phyloP scores from a whole-genome alignment of 1,140 invertebrate species.

The Leptopilina boulardi region DNA sequence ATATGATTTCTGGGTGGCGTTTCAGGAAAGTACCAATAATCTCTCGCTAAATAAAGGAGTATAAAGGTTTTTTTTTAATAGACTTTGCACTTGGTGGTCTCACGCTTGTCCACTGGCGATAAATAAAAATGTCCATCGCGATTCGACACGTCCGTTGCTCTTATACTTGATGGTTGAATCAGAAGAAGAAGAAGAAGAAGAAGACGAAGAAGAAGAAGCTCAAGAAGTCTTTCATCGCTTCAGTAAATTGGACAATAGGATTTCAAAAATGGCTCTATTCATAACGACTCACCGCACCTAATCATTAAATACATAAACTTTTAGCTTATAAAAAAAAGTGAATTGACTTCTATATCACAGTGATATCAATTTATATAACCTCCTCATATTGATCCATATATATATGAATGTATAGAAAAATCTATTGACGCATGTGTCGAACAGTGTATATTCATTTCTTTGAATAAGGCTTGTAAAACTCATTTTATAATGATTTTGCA shows the following conservation, averaged over 20 bases:
- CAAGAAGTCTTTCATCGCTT: conserved; percentile 21
- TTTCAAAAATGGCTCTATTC: conserved; percentile 28
- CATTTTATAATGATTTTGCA: not conserved
- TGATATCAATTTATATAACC: conserved; percentile 21
- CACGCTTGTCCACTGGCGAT: conserved; percentile 24
- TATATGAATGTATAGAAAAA: not conserved
- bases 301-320: conserved; percentile 28
- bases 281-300: not conserved
- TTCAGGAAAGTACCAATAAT: conserved; percentile 1
- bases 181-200: not conserved
- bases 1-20: not conserved
- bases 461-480: not conserved
- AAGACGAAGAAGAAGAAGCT: not conserved
- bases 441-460: not conserved
- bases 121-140: conserved; percentile 33
- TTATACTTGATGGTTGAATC: not conserved
- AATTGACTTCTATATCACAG: conserved; percentile 1
- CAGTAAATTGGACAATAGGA: conserved; percentile 16
- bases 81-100: conserved; percentile 31
- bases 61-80: not conserved
- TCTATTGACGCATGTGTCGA: not conserved
- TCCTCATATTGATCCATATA: not conserved
- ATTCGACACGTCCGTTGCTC: conserved; percentile 17
- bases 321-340: not conserved
- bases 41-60: not conserved